These are phyloP conservation scores for Kryptopterus vitreolus DNA, from an alignment of 2,797 vertebrate genomes.

Conservation along the genomic window DNA sequence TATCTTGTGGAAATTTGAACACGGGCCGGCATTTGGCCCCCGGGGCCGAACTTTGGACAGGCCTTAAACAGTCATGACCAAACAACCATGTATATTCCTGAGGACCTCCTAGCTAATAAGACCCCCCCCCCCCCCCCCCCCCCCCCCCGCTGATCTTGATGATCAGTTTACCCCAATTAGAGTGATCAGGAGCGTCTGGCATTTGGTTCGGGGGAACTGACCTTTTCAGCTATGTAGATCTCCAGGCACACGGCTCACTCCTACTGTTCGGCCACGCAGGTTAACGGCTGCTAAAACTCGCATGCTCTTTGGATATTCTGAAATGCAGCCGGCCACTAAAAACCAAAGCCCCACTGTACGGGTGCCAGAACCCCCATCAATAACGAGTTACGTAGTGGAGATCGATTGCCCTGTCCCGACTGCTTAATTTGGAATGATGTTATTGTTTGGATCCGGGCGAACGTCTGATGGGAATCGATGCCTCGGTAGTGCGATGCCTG, in stretches of 20 bases:
- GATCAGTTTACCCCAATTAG: background rate
- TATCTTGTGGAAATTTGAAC: too few relatives aligned
- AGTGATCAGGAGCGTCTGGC: background rate
- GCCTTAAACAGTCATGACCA: background rate
- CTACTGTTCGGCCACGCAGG: background rate
- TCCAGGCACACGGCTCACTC: background rate
- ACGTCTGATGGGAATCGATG: background rate
- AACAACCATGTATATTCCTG: background rate
- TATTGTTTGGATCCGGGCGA: background rate
- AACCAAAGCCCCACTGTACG: conserved; percentile 11
- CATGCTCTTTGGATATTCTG: conserved; percentile 34
- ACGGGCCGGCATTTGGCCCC: too few relatives aligned
- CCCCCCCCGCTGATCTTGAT: background rate
- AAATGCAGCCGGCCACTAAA: background rate
- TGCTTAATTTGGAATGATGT: background rate
- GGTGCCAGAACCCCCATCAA: background rate
- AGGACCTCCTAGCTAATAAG: background rate
- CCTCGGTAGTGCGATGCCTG: background rate
- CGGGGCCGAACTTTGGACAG: too few relatives aligned
- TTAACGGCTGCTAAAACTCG: background rate
- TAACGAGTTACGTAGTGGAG: background rate
- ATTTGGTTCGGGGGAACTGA: background rate
- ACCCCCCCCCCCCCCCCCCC: background rate
- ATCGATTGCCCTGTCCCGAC: background rate
- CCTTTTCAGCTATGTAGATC: conserved; percentile 9